A percentile compares a stretch with the other conserved stretches of the same genome.
phyloP scores from a whole-genome alignment of 1,140 invertebrate species.

The Euwallacea similis region DNA sequence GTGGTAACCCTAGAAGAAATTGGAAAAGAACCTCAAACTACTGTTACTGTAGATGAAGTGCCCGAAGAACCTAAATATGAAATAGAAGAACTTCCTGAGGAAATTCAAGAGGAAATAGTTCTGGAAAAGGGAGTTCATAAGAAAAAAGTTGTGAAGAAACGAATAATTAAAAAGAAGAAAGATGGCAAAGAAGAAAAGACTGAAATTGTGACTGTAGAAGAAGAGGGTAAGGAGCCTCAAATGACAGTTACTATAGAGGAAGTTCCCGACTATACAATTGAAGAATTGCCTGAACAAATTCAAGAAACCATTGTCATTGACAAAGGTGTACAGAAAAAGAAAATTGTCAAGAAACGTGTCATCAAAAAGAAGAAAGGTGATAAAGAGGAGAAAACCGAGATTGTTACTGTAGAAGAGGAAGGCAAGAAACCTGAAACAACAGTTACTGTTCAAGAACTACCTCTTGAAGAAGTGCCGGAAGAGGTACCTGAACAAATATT shows the following conservation, averaged over 20 bases:
- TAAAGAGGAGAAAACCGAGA: conserved; percentile 41
- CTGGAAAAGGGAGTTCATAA: conserved; percentile 38
- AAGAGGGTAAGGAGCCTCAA: conserved; percentile 50
- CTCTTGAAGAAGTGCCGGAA: conserved; percentile 43
- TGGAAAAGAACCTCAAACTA: conserved; percentile 52
- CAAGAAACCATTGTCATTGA: conserved; percentile 40
- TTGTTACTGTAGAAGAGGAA: conserved; percentile 46
- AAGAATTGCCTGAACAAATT: conserved; percentile 51
- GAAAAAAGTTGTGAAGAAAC: conserved; percentile 50
- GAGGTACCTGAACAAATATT: conserved; percentile 47
- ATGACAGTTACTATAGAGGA: conserved; percentile 51
- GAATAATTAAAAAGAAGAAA: conserved; percentile 49
- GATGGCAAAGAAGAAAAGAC: conserved; percentile 47
- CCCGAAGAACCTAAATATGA: conserved; percentile 42
- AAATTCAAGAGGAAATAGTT: conserved; percentile 45
- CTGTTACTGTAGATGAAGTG: conserved; percentile 46
- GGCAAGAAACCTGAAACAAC: conserved; percentile 47
- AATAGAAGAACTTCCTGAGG: conserved; percentile 31
- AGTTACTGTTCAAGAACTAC: conserved; percentile 41
- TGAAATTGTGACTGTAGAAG: conserved; percentile 50
- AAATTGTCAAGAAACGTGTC: conserved; percentile 34
- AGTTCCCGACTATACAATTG: conserved; percentile 51
- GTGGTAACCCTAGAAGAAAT: conserved; percentile 52
- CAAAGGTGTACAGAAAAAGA: conserved; percentile 19
- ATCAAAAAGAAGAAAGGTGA: conserved; percentile 47